These are phyloP conservation scores for Brotula barbata DNA, from an alignment of 2,797 vertebrate species.

Conservation along the genomic window DNA sequence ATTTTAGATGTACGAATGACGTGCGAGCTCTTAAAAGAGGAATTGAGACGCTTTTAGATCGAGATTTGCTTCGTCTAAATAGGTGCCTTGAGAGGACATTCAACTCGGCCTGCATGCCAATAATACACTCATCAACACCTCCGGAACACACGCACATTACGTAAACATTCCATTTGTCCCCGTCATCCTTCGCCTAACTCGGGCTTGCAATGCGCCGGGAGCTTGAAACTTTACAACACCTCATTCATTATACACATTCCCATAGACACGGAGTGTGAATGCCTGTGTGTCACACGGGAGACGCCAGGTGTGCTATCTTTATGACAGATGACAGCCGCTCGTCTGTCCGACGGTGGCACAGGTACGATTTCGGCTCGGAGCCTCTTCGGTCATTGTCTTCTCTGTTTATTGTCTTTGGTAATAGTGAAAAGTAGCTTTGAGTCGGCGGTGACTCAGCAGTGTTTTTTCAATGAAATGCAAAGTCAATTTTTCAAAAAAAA, in stretches of 20 bases:
- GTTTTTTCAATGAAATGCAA: too few species aligned
- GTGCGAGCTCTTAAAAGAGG: constrained; percentile 4
- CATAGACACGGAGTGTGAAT: constrained; percentile 10
- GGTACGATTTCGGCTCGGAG: constrained; percentile 6
- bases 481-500: too few species aligned
- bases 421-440: too few species aligned
- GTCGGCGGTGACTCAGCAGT: too few species aligned
- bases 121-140: constrained; percentile 31
- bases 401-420: constrained; percentile 9
- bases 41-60: constrained; percentile 12
- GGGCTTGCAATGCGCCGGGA: constrained; percentile 43
- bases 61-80: constrained; percentile 21
- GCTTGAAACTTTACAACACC: constrained; percentile 37
- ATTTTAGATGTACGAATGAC: constrained; percentile 1
- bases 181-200: constrained; percentile 37
- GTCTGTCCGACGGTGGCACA: neutral
- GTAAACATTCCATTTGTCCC: constrained; percentile 49
- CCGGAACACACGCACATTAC: constrained; percentile 16
- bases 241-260: constrained; percentile 25
- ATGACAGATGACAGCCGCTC: constrained; percentile 34
- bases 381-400: constrained; percentile 1
- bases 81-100: constrained; percentile 44
- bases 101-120: constrained; percentile 19
- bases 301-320: constrained; percentile 51
- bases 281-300: constrained; percentile 13